A percentile compares a stretch with the other conserved stretches of the same genome.
phyloP scores from a whole-genome alignment of 2,888 invertebrate species.

The Leptarthrus brevirostris region DNA sequence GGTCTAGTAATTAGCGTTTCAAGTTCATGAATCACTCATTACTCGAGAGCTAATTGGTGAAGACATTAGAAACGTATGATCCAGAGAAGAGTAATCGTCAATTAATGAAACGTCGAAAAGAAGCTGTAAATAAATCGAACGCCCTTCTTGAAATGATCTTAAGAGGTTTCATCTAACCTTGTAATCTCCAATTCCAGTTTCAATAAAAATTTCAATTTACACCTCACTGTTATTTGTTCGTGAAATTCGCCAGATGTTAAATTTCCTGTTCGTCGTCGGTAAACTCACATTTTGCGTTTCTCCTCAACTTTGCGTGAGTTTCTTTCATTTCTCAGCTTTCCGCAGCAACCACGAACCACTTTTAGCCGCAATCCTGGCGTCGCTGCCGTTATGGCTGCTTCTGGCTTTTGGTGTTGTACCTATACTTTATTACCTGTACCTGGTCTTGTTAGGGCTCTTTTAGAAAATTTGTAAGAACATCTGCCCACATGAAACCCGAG shows the following conservation, averaged over 20 bases:
- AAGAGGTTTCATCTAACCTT: background rate
- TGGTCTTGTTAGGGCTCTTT: constrained; percentile 2
- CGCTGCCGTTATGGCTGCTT: background rate
- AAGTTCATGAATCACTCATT: constrained; percentile 29
- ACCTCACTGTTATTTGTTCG: constrained; percentile 1
- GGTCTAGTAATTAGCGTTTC: constrained; percentile 15
- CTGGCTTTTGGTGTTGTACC: background rate
- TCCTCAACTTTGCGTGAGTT: constrained; percentile 18
- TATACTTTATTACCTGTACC: constrained; percentile 36
- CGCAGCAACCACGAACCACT: constrained; percentile 5
- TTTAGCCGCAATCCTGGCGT: background rate
- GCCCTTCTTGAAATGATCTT: background rate
- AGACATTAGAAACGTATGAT: background rate
- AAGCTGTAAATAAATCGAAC: background rate
- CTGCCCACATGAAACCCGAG: constrained; percentile 39
- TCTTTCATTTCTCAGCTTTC: constrained; percentile 1
- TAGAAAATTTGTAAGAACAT: constrained; percentile 36
- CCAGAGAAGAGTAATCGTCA: background rate
- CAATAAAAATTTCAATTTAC: constrained; percentile 7
- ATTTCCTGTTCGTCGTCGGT: constrained; percentile 7
- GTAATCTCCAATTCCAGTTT: background rate
- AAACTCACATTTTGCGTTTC: background rate
- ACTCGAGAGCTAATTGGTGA: constrained; percentile 24
- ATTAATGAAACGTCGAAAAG: constrained; percentile 14
- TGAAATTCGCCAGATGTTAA: constrained; percentile 40